phyloP scores from a whole-genome alignment of 2,113 vertebrate genomes.

The Clarias batrachus region DNA sequence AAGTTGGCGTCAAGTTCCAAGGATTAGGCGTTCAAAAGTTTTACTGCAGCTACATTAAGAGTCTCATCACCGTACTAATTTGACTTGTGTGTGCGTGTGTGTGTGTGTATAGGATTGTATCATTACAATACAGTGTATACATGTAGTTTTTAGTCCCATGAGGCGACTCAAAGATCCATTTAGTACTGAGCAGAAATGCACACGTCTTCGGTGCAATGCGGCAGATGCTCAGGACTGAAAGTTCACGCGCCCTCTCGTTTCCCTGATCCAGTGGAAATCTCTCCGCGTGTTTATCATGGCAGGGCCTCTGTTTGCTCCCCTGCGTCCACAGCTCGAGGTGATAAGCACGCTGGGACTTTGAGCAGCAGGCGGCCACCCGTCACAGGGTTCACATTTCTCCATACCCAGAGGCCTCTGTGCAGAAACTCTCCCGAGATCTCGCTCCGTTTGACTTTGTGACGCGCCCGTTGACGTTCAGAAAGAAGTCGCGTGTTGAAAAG shows the following conservation, averaged over 20 bases:
- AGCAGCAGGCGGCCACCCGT: slow-evolving; percentile 71
- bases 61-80: no score
- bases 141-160: not conserved
- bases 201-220: slow-evolving; percentile 9
- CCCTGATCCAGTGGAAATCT: slow-evolving; percentile 57
- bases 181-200: not conserved
- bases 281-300: slow-evolving; percentile 55
- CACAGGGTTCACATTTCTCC: slow-evolving; percentile 44
- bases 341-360: slow-evolving; percentile 74
- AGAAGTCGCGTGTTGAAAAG: not conserved
- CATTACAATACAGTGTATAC: not conserved
- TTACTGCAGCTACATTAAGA: no score
- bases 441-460: slow-evolving; percentile 14
- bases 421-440: slow-evolving; percentile 5
- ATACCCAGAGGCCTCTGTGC: slow-evolving; percentile 6
- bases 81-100: no score
- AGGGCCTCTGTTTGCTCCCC: slow-evolving; percentile 55
- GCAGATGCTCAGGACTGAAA: not conserved
- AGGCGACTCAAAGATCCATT: not conserved
- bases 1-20: no score
- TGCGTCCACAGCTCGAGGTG: slow-evolving; percentile 42
- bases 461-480: not conserved
- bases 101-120: no score
- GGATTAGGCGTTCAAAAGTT: no score
- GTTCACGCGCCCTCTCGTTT: slow-evolving; percentile 25